Evolutionary conservation across 2,888 invertebrate genomes (phyloP).

Genomic region (Pyrrhia umbra): DNA sequence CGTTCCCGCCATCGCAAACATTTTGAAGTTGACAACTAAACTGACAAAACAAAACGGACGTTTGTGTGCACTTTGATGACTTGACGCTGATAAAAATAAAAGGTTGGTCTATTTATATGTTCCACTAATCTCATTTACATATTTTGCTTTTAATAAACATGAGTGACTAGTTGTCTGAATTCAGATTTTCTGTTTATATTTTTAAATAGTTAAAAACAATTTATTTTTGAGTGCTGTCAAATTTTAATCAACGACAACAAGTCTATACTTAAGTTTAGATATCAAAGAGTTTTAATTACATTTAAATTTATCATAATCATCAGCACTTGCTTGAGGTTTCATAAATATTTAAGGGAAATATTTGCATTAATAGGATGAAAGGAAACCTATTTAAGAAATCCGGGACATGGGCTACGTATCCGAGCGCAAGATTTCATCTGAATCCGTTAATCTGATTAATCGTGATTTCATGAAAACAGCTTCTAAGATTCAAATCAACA

Average conservation of each 20-base stretch:
- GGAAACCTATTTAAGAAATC: no score
- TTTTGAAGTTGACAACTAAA: conserved; percentile 28
- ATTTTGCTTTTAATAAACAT: conserved; percentile 4
- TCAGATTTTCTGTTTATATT: background rate
- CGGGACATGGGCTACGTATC: no score
- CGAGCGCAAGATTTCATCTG: background rate
- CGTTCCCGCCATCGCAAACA: conserved; percentile 26
- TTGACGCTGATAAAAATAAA: conserved; percentile 40
- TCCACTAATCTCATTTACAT: conserved; percentile 4
- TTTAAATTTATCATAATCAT: background rate
- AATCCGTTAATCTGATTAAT: background rate
- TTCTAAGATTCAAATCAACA: background rate
- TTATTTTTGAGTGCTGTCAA: conserved; percentile 18
- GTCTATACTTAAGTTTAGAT: background rate
- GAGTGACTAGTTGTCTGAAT: background rate
- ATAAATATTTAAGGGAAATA: background rate
- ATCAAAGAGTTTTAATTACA: conserved; percentile 5
- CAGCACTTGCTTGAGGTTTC: no score
- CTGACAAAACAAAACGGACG: conserved; percentile 33
- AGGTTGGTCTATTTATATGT: conserved; percentile 51
- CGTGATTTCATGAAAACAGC: background rate
- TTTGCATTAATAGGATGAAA: background rate
- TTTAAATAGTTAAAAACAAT: background rate
- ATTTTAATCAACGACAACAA: conserved; percentile 6
- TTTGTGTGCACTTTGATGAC: conserved; percentile 43